phyloP scores from a whole-genome alignment of 2,888 invertebrate species.

The Teinopalpus imperialis region DNA sequence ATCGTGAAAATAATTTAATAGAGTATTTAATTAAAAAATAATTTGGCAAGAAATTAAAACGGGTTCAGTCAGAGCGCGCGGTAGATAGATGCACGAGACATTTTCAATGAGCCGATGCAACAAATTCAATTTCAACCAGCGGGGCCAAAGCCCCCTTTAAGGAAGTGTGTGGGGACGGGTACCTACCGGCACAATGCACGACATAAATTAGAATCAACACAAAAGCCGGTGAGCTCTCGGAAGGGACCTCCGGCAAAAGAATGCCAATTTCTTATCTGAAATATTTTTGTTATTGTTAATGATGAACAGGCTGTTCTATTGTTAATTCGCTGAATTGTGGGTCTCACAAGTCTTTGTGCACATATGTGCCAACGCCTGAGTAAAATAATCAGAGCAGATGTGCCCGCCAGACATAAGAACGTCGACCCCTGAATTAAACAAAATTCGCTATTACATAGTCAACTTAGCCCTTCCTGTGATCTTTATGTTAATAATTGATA shows the following conservation, averaged over 20 bases:
- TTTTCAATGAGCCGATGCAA: constrained; percentile 69
- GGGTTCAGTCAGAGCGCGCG: constrained; percentile 24
- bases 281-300: constrained; percentile 72
- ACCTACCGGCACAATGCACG: constrained; percentile 70
- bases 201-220: constrained; percentile 81
- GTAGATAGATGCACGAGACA: constrained; percentile 50
- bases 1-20: neutral
- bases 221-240: constrained; percentile 73
- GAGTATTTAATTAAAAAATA: constrained; percentile 7
- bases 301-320: constrained; percentile 59
- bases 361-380: constrained; percentile 42
- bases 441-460: constrained; percentile 55
- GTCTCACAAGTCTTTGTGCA: constrained; percentile 51
- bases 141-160: constrained; percentile 66
- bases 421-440: constrained; percentile 46
- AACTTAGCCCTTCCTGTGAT: constrained; percentile 48
- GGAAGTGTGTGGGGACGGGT: constrained; percentile 76
- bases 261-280: constrained; percentile 77
- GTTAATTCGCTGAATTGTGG: constrained; percentile 63
- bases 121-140: constrained; percentile 66
- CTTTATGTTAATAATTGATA: constrained; percentile 45
- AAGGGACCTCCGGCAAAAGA: constrained; percentile 76
- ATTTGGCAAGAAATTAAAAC: constrained; percentile 12
- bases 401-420: constrained; percentile 54
- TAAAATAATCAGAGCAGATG: constrained; percentile 77